These are phyloP conservation scores for Peromyscus leucopus DNA, from an alignment of 2,113 vertebrate species.

Conservation along the genomic window DNA sequence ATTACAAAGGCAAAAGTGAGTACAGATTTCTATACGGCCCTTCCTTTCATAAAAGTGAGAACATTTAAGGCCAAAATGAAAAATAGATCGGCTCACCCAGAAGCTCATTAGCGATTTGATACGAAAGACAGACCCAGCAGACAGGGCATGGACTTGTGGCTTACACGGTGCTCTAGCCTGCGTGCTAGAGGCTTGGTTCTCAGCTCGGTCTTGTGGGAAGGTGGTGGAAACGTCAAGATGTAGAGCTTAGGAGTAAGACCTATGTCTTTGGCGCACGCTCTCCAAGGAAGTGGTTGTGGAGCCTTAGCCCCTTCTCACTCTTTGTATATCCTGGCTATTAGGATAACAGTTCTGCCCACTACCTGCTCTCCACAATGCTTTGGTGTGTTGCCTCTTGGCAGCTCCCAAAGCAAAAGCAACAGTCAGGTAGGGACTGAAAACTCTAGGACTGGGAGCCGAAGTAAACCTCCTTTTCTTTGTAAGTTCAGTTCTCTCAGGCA, in stretches of 20 bases:
- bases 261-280: not conserved
- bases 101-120: not conserved
- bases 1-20: not conserved
- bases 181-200: not conserved
- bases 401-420: not conserved
- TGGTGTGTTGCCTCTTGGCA: not conserved
- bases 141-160: too few relatives aligned
- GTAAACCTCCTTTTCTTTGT: not conserved
- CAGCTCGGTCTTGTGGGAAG: not conserved
- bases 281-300: not conserved
- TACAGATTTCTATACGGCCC: not conserved
- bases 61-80: not conserved
- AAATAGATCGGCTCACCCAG: not conserved
- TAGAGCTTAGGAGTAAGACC: not conserved
- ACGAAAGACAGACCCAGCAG: not conserved
- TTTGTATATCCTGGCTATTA: not conserved
- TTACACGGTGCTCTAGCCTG: not conserved
- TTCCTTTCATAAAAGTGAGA: conserved; percentile 9
- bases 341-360: not conserved
- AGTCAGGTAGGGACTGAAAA: not conserved
- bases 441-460: not conserved
- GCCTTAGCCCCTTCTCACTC: not conserved
- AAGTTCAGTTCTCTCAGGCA: not conserved
- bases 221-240: not conserved
- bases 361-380: not conserved